Conservation (phyloP, 2,888 invertebrate species). For the Apomyelois bistriatella region DNA sequence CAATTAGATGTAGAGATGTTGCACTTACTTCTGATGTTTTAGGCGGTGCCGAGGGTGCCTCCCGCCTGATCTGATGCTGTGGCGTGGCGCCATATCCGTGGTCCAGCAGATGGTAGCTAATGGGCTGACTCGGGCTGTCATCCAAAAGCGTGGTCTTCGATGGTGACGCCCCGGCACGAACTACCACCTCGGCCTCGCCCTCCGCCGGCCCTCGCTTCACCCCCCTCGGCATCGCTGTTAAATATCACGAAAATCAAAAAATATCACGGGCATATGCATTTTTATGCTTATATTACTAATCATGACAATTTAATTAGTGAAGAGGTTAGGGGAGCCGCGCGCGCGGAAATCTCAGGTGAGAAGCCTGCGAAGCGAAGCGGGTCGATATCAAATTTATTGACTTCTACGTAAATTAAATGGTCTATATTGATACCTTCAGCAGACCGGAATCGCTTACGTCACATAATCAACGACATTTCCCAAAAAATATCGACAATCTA, state of each 20-base stretch:
- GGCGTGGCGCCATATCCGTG: slow-evolving; percentile 93
- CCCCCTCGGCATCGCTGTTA: slow-evolving; percentile 81
- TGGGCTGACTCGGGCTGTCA: slow-evolving; percentile 75
- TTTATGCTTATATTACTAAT: slow-evolving; percentile 38
- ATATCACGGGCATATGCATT: slow-evolving; percentile 28
- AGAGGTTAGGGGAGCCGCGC: slow-evolving; percentile 78
- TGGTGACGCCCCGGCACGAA: slow-evolving; percentile 76
- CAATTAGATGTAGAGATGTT: background rate
- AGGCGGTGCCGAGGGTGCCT: slow-evolving; percentile 76
- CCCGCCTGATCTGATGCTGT: slow-evolving; percentile 82
- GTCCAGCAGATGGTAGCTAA: slow-evolving; percentile 89
- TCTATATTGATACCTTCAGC: slow-evolving; percentile 45
- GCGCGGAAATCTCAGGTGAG: slow-evolving; percentile 69
- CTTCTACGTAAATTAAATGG: slow-evolving; percentile 44
- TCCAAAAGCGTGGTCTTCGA: slow-evolving; percentile 74
- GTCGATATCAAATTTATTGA: slow-evolving; percentile 60
- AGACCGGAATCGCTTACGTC: slow-evolving; percentile 67
- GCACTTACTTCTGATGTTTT: slow-evolving; percentile 78
- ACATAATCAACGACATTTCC: slow-evolving; percentile 64
- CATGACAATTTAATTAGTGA: slow-evolving; percentile 71
- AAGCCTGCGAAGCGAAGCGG: slow-evolving; percentile 69
- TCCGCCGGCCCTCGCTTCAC: slow-evolving; percentile 79
- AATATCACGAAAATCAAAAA: slow-evolving; percentile 32
- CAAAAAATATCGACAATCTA: slow-evolving; percentile 66
- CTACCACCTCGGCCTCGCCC: slow-evolving; percentile 75